A percentile compares a stretch with the other conserved stretches of the same genome.
phyloP scores from a whole-genome alignment of 2,888 invertebrate species.

The Kuschelorhynchus macadamiae region DNA sequence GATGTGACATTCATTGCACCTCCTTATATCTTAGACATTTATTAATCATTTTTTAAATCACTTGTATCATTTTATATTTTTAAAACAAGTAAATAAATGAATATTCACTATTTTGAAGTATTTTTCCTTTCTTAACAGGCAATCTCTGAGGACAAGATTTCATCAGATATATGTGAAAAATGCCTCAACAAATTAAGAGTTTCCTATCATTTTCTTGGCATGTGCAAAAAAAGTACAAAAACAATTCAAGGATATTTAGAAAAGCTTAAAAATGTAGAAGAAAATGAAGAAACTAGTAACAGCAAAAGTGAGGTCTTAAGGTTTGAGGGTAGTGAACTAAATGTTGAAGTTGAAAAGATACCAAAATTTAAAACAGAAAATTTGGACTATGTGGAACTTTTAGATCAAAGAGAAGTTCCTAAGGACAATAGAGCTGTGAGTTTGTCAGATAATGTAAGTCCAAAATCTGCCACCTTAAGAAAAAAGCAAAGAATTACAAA shows the following conservation, averaged over 20 bases:
- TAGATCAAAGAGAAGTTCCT: neutral
- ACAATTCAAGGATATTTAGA: slow-evolving; percentile 63
- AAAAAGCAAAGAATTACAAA: slow-evolving; percentile 62
- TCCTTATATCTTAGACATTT: no score
- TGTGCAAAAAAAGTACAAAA: slow-evolving; percentile 65
- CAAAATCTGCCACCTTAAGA: neutral
- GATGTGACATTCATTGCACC: no score
- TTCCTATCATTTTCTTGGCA: slow-evolving; percentile 65
- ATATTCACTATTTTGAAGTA: no score
- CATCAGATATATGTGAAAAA: slow-evolving; percentile 64
- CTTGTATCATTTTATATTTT: no score
- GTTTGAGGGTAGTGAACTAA: slow-evolving; percentile 62
- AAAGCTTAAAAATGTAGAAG: slow-evolving; percentile 53
- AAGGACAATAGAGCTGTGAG: no score
- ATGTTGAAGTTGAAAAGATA: slow-evolving; percentile 59
- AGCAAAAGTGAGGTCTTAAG: slow-evolving; percentile 27
- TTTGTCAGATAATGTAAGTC: no score
- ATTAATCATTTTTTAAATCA: no score
- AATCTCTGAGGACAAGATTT: slow-evolving; percentile 63
- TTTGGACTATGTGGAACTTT: neutral
- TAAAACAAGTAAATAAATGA: no score
- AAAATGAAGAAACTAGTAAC: neutral
- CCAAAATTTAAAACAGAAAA: slow-evolving; percentile 10
- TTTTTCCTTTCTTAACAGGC: slow-evolving; percentile 59
- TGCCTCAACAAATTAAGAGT: slow-evolving; percentile 65